Base-by-base conservation (phyloP, 2,888 invertebrate species). In the Metacarcinus magister region DNA sequence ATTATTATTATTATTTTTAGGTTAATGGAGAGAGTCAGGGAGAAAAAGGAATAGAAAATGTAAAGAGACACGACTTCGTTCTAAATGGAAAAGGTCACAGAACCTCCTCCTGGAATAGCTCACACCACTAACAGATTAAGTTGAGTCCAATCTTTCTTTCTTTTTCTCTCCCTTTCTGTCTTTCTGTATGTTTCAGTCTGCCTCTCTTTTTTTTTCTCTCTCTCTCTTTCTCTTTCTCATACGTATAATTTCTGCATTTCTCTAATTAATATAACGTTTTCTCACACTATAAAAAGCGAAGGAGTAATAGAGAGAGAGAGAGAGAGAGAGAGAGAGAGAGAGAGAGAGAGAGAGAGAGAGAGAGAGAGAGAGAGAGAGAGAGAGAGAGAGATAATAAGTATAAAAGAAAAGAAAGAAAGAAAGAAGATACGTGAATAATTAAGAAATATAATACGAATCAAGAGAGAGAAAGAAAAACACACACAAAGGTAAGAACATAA, bases 261-360 rank as follows among this genome's bases (percentile, higher is more conserved):
- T 67, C 60, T 4, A 13, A 23, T 60, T 60, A 60, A 60, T 60
- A 60, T 60, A 10, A 60, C 7, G 2, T 19, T 19, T 10, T 60
- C 16, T 19, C 5, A 10, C 60, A 60, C 16, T 60, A 60, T 67
- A 67, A 19, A 19, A 23, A 67, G 60, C 19, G 60, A 67, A 67
- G 19, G 60, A 48, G 19, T 19, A 13, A 67, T 13, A 48, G 48
- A 48, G 48, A 48, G 48, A 48, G 48, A 48, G 48, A 48, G 48
- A 48, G 67, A n/a, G 67, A 67, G 67, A 67, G 67, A 67, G 67
- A 67, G 67, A 67, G 67, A 67, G 67, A 67, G 67, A 67, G 67
- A 67, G 67, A 67, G 67, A 67, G 67, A 67, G 67, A 67, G 67
- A 67, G 67, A 67, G 67, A 67, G 67, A 67, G 67, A 67, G 67